Evolutionary conservation across 2,113 vertebrate genomes (phyloP).

Genomic region (Coregonus clupeaformis): DNA sequence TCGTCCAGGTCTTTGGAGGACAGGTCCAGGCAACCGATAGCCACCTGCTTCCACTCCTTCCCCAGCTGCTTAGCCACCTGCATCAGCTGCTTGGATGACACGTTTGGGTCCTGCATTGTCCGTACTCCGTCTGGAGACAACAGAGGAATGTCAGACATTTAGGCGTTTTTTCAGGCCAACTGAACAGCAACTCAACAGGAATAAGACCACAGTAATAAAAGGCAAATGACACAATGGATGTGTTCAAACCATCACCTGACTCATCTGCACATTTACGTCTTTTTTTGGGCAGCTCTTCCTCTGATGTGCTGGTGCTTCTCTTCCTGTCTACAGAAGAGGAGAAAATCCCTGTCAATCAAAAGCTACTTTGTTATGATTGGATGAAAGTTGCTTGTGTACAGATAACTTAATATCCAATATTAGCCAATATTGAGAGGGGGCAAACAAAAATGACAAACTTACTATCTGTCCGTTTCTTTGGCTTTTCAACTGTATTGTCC

Average conservation of each 20-base stretch:
- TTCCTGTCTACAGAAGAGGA: conserved; percentile 44
- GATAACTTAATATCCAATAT: background rate
- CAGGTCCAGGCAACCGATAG: conserved; percentile 73
- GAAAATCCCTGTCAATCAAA: background rate
- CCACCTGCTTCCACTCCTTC: conserved; percentile 76
- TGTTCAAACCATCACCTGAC: conserved; percentile 63
- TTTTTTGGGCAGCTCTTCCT: conserved; percentile 68
- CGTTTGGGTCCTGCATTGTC: conserved; percentile 1
- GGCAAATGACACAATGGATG: too few species aligned
- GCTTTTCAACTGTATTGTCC: conserved; percentile 46
- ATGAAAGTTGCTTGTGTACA: too few species aligned
- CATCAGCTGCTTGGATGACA: conserved; percentile 78
- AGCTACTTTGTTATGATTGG: too few species aligned
- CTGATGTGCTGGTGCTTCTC: conserved; percentile 58
- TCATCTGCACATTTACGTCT: conserved; percentile 51
- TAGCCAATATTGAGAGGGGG: background rate
- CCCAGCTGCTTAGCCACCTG: conserved; percentile 71
- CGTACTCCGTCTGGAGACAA: conserved; percentile 59
- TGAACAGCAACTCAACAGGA: too few species aligned
- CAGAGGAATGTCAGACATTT: too few species aligned
- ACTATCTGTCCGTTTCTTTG: conserved; percentile 57
- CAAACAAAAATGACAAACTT: conserved; percentile 3
- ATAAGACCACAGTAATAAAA: too few species aligned
- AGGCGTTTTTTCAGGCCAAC: background rate
- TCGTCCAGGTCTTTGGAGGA: conserved; percentile 71